phyloP scores from a whole-genome alignment of 1,140 invertebrate species.

The Luehdorfia chinensis region DNA sequence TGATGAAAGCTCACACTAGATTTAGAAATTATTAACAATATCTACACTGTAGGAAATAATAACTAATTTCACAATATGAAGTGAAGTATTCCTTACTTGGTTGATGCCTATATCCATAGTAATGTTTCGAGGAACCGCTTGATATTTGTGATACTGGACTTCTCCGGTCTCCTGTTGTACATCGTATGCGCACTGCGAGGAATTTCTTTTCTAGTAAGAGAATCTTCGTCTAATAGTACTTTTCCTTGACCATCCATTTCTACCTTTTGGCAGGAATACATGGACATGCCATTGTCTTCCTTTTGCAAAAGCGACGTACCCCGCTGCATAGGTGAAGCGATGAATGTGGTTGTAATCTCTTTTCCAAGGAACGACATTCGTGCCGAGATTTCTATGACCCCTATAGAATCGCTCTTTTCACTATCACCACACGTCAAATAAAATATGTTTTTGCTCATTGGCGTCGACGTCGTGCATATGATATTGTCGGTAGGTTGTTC shows the following conservation, averaged over 20 bases:
- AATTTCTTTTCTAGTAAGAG: conserved; percentile 36
- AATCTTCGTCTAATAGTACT: conserved; percentile 61
- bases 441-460: conserved; percentile 57
- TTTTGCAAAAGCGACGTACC: conserved; percentile 49
- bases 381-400: conserved; percentile 56
- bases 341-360: conserved; percentile 64
- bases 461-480: conserved; percentile 59
- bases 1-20: no score
- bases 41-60: no score
- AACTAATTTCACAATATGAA: no score
- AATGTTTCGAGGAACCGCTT: conserved; percentile 22
- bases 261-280: conserved; percentile 65
- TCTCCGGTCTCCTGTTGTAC: conserved; percentile 27
- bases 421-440: conserved; percentile 51
- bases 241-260: conserved; percentile 66
- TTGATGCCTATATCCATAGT: conserved; percentile 18
- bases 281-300: conserved; percentile 57
- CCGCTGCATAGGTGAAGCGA: conserved; percentile 41
- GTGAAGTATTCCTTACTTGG: no score
- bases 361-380: conserved; percentile 67
- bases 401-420: conserved; percentile 51
- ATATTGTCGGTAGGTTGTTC: conserved; percentile 62
- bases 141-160: conserved; percentile 48
- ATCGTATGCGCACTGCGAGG: conserved; percentile 21
- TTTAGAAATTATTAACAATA: no score